Percentiles rank a stretch among this genome's conserved stretches.
Conservation (phyloP, 2,113 vertebrate genomes). For the Mixornis gularis region DNA sequence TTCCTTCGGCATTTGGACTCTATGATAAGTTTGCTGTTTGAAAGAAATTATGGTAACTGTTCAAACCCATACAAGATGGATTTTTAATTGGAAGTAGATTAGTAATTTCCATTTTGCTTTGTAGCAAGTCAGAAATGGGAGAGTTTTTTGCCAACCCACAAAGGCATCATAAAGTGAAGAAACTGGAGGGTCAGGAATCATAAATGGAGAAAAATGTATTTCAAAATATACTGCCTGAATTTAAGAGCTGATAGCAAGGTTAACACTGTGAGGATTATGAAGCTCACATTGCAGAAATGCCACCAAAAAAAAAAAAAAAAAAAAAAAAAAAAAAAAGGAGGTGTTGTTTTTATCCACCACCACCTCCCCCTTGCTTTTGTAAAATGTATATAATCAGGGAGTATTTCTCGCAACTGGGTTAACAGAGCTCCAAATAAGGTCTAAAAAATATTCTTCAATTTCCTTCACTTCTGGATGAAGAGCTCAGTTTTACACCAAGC, state of each 20-base stretch:
- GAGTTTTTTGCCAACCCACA: neutral
- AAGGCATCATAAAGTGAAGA: neutral
- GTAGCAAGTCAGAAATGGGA: neutral
- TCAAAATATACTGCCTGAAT: neutral
- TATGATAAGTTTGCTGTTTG: neutral
- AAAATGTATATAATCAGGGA: neutral
- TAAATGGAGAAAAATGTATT: neutral
- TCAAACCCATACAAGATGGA: neutral
- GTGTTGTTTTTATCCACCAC: neutral
- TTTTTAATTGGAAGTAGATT: neutral
- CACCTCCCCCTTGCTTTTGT: fast-evolving
- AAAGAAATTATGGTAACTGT: neutral
- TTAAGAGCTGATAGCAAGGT: neutral
- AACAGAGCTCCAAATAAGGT: neutral
- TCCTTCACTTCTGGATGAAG: neutral
- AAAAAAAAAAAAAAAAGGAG: neutral
- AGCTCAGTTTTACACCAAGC: neutral
- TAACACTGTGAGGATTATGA: neutral
- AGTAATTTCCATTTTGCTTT: neutral
- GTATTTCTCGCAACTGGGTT: neutral
- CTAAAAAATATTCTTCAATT: neutral
- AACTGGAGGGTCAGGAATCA: neutral
- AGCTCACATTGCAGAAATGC: neutral
- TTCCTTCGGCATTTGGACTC: neutral
- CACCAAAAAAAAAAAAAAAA: neutral